These are phyloP conservation scores for Tetanocera ferruginea DNA, from an alignment of 2,888 invertebrate genomes.

Conservation along the genomic window DNA sequence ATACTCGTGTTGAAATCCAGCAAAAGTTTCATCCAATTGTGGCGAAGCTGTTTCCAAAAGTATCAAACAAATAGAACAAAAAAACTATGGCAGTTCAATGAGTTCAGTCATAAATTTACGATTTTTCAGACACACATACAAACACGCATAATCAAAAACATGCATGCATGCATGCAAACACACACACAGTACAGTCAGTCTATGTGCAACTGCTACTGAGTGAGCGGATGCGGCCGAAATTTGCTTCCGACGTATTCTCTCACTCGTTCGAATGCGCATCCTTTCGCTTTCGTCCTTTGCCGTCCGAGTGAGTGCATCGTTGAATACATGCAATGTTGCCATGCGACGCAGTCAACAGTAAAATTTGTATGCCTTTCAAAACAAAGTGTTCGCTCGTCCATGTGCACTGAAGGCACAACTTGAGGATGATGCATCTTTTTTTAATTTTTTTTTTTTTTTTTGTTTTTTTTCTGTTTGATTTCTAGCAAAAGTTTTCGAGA, in stretches of 20 bases:
- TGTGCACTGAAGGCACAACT: not conserved
- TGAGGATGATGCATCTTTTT: not conserved
- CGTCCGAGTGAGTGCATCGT: not conserved
- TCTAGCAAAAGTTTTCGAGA: slow-evolving; percentile 17
- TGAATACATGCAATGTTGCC: slow-evolving; percentile 22
- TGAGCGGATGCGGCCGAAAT: slow-evolving; percentile 46
- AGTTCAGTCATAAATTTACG: slow-evolving; percentile 46
- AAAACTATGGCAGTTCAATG: slow-evolving; percentile 28
- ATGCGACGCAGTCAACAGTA: slow-evolving; percentile 42
- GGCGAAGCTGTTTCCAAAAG: slow-evolving; percentile 11
- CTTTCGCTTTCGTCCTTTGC: not conserved
- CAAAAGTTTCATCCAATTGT: slow-evolving; percentile 17
- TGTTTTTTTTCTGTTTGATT: not conserved
- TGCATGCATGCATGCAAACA: no score
- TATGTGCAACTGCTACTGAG: slow-evolving; percentile 34
- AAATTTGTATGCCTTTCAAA: slow-evolving; percentile 45
- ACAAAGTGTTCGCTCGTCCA: slow-evolving; percentile 36
- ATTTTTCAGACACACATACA: not conserved
- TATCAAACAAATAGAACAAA: not conserved
- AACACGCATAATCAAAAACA: not conserved
- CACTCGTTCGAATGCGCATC: slow-evolving; percentile 12
- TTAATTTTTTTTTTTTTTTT: no score
- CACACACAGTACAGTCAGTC: slow-evolving; percentile 24
- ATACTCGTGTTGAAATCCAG: slow-evolving; percentile 42
- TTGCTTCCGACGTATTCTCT: slow-evolving; percentile 37